Percentiles rank a stretch among this genome's conserved stretches.
These are phyloP conservation scores for Neopipo cinnamomea DNA, from an alignment of 2,113 vertebrate species.

Conservation along the genomic window DNA sequence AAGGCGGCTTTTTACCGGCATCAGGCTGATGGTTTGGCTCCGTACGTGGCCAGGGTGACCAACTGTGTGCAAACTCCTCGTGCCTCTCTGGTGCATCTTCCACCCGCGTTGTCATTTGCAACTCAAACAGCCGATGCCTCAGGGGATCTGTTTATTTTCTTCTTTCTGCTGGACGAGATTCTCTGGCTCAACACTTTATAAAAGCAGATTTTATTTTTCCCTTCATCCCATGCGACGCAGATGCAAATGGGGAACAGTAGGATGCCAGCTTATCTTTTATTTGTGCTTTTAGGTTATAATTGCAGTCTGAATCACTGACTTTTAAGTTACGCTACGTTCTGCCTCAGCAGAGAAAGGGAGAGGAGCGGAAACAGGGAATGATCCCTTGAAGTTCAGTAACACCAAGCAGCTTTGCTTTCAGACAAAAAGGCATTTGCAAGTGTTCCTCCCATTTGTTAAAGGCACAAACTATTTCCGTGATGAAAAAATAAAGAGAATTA, in stretches of 20 bases:
- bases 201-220: slow-evolving; percentile 41
- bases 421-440: slow-evolving; percentile 53
- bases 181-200: neutral
- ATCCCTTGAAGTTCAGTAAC: slow-evolving; percentile 57
- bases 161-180: neutral
- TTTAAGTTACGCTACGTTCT: slow-evolving; percentile 40
- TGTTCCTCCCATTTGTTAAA: slow-evolving; percentile 33
- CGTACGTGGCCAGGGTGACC: fast-evolving
- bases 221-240: slow-evolving; percentile 11
- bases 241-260: slow-evolving; percentile 33
- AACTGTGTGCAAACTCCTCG: neutral
- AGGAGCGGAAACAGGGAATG: neutral
- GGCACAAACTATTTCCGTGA: slow-evolving; percentile 49
- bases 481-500: slow-evolving; percentile 58
- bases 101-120: neutral
- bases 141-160: neutral
- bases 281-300: slow-evolving; percentile 56
- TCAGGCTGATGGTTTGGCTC: neutral
- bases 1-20: fast-evolving
- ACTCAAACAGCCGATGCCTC: neutral
- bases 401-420: slow-evolving; percentile 52
- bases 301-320: slow-evolving; percentile 53
- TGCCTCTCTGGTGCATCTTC: neutral
- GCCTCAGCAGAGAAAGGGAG: slow-evolving; percentile 56
- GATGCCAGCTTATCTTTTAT: slow-evolving; percentile 41